Evolutionary conservation across 2,113 vertebrate genomes (phyloP).

Genomic region (Onychostruthus taczanowskii): DNA sequence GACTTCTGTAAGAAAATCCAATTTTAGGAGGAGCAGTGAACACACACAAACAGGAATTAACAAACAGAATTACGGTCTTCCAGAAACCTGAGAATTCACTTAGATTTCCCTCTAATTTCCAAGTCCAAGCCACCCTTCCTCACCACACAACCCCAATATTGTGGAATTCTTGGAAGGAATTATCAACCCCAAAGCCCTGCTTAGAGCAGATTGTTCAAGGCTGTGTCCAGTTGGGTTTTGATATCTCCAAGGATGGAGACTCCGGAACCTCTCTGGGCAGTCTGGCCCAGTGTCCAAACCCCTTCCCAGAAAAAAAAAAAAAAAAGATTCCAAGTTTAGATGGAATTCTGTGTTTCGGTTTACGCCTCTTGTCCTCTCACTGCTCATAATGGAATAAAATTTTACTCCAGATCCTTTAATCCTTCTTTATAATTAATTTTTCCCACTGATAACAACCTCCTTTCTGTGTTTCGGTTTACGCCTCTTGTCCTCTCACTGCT

Average conservation of each 20-base stretch:
- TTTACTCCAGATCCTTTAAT: background rate
- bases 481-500: background rate
- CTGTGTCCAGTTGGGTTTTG: background rate
- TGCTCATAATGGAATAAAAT: accelerated
- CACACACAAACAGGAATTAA: accelerated
- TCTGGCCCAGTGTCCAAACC: background rate
- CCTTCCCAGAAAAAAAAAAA: background rate
- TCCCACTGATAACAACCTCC: background rate
- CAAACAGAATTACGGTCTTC: too few relatives aligned
- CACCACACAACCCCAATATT: too few relatives aligned
- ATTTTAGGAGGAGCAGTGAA: background rate
- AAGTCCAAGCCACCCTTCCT: background rate
- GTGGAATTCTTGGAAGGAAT: background rate
- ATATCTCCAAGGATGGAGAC: background rate
- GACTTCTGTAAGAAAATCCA: background rate
- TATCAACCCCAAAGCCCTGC: accelerated
- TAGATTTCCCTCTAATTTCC: background rate
- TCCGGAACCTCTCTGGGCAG: background rate
- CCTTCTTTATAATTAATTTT: background rate
- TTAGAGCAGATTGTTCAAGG: background rate
- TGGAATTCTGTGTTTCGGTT: background rate
- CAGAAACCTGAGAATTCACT: background rate
- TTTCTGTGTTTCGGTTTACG: background rate
- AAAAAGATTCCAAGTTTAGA: background rate
- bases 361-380: background rate